A percentile compares a stretch with the other conserved stretches of the same genome.
Conservation (phyloP, 2,113 vertebrate genomes). For the Panthera uncia region DNA sequence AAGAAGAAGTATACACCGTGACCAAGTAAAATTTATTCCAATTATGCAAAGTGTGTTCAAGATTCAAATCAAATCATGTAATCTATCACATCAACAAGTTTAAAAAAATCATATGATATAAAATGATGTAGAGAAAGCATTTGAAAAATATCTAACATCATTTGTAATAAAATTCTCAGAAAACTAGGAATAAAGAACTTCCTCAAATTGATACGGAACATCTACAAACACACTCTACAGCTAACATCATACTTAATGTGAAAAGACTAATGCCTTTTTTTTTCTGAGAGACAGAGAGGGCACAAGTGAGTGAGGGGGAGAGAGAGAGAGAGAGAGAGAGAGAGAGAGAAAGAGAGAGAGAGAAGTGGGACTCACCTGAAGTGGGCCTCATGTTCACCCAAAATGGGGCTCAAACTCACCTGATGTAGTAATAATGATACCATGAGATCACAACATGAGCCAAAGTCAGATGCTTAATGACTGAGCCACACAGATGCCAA, state of each 20-base stretch:
- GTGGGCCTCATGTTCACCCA: too few relatives aligned
- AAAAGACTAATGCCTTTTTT: neutral
- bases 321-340: too few relatives aligned
- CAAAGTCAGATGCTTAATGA: too few relatives aligned
- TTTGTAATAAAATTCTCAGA: neutral
- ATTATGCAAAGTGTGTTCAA: neutral
- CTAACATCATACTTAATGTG: neutral
- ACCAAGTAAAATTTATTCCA: neutral
- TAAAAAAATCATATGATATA: neutral
- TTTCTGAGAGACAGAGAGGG: too few relatives aligned
- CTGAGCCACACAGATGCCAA: too few relatives aligned
- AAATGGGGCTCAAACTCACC: too few relatives aligned
- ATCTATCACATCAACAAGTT: neutral
- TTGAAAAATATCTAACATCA: neutral
- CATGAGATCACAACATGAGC: too few relatives aligned
- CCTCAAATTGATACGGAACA: neutral
- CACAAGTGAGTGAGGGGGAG: too few relatives aligned
- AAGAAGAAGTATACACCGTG: neutral
- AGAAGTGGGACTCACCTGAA: too few relatives aligned
- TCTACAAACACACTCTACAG: neutral
- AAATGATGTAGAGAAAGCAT: neutral
- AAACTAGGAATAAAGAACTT: neutral
- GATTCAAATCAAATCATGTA: neutral
- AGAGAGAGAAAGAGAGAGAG: too few relatives aligned
- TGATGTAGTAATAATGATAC: too few relatives aligned